phyloP scores from a whole-genome alignment of 2,888 invertebrate species.

The Polyploca ridens region DNA sequence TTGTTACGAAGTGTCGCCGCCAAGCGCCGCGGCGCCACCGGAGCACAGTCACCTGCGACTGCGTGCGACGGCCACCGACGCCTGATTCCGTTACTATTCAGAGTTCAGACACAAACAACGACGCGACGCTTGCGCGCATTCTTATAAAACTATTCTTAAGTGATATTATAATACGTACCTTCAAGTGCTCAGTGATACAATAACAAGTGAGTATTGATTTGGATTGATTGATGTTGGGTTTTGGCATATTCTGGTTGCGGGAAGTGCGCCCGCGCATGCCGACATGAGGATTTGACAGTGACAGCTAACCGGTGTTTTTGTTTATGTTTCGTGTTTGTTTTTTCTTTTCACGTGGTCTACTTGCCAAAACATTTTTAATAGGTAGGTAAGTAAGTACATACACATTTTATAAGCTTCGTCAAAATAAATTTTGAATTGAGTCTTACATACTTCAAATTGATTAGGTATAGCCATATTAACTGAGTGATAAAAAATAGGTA shows the following conservation, averaged over 20 bases:
- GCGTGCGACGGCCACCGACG: conserved; percentile 46
- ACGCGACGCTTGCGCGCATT: conserved; percentile 46
- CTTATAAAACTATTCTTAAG: conserved; percentile 24
- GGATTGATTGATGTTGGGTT: neutral
- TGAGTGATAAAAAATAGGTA: too few relatives aligned
- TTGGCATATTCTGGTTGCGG: neutral
- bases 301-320: conserved; percentile 51
- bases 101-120: conserved; percentile 52
- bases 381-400: too few relatives aligned
- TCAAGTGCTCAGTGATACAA: neutral
- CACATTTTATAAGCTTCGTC: too few relatives aligned
- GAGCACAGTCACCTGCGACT: conserved; percentile 53
- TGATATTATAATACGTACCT: conserved; percentile 18
- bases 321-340: conserved; percentile 46
- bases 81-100: conserved; percentile 46
- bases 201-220: conserved; percentile 24
- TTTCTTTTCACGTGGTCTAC: neutral
- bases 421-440: too few relatives aligned
- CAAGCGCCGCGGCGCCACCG: conserved; percentile 74
- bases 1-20: conserved; percentile 58
- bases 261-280: neutral
- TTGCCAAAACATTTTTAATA: neutral
- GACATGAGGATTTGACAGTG: conserved; percentile 49
- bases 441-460: too few relatives aligned
- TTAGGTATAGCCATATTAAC: too few relatives aligned